phyloP scores from a whole-genome alignment of 1,140 invertebrate species.

The Phenacoccus solenopsis region DNA sequence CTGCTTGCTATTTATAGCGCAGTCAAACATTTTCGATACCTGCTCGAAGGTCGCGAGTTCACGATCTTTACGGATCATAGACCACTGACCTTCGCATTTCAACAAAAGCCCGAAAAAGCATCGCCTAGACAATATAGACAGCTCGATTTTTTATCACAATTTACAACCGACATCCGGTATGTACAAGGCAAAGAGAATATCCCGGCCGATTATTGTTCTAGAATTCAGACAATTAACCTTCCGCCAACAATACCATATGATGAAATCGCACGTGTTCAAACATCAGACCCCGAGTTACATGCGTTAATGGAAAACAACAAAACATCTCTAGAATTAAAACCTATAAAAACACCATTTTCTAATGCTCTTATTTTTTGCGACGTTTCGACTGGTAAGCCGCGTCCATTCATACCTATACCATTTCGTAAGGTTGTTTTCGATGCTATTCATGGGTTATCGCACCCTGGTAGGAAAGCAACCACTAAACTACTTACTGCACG shows the following conservation, averaged over 20 bases:
- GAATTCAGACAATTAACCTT: neutral
- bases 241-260: neutral
- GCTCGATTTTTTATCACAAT: slow-evolving; percentile 33
- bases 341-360: neutral
- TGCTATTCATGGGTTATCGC: slow-evolving; percentile 27
- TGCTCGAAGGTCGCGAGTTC: slow-evolving; percentile 30
- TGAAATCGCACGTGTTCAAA: neutral
- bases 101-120: slow-evolving; percentile 26
- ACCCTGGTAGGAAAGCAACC: slow-evolving; percentile 26
- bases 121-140: slow-evolving; percentile 29
- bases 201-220: slow-evolving; percentile 25
- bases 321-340: slow-evolving; percentile 15
- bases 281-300: neutral
- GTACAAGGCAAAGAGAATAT: slow-evolving; percentile 30
- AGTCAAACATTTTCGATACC: slow-evolving; percentile 30
- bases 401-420: slow-evolving; percentile 26
- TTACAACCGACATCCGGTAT: slow-evolving; percentile 32
- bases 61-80: slow-evolving; percentile 33
- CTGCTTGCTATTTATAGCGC: slow-evolving; percentile 31
- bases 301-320: neutral
- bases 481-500: slow-evolving; percentile 30
- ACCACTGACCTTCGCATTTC: slow-evolving; percentile 29
- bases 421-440: slow-evolving; percentile 27
- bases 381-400: slow-evolving; percentile 20
- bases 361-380: slow-evolving; percentile 27